A percentile compares a stretch with the other conserved stretches of the same genome.
Evolutionary conservation across 2,888 invertebrate genomes (phyloP).

Genomic region (Parelbella ahira): DNA sequence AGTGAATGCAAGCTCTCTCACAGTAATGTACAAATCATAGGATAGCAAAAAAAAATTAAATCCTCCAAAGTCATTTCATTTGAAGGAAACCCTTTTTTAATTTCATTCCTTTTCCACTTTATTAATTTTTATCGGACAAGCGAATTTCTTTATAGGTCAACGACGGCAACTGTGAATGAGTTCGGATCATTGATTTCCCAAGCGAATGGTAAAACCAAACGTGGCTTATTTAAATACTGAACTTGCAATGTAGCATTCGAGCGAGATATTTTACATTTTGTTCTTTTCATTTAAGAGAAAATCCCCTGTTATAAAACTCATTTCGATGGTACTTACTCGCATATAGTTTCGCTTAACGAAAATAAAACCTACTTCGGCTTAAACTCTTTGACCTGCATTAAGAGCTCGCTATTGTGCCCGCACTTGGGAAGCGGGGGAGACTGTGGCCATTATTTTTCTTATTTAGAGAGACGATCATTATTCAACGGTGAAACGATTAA

Average conservation of each 20-base stretch:
- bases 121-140: constrained; percentile 50
- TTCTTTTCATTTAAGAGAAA: constrained; percentile 3
- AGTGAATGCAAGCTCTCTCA: too few species aligned
- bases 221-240: constrained; percentile 53
- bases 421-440: too few species aligned
- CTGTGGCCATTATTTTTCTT: too few species aligned
- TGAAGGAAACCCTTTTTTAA: constrained; percentile 11
- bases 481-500: too few species aligned
- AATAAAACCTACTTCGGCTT: too few species aligned
- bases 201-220: constrained; percentile 63
- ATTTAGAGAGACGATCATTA: too few species aligned
- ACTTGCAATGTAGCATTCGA: constrained; percentile 27
- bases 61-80: not conserved
- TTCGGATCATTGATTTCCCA: constrained; percentile 67
- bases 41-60: not conserved
- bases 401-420: too few species aligned
- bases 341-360: too few species aligned
- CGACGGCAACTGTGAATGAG: constrained; percentile 43
- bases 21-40: too few species aligned
- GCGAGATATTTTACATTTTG: constrained; percentile 5
- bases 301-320: constrained; percentile 1
- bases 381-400: too few species aligned
- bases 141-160: constrained; percentile 55
- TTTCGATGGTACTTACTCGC: too few species aligned
- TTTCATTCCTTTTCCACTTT: constrained; percentile 30